Base-by-base conservation (phyloP, 2,888 invertebrate species). In the Sminthurinus aureus region DNA sequence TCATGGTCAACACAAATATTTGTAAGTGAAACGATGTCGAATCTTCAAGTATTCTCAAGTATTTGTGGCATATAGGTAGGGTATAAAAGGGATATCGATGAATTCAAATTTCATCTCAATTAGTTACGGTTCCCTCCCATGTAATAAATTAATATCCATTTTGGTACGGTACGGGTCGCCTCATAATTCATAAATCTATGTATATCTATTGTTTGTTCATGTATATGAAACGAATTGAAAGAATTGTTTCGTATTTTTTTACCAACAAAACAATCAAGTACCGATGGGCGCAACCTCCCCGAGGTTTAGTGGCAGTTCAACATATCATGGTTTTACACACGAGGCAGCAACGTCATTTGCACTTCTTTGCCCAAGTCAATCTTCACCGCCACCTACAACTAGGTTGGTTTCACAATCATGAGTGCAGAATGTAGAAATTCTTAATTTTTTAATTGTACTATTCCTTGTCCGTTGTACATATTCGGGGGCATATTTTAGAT, bases 311-410 rank as follows among this genome's bases (percentile, higher is more conserved):
- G 91, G 91, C 82, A 90, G 75, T 66, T 81, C 81, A 12, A 75
- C 73, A 64, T 75, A 38, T 24, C 86, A 88, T 58, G 86, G 86
- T 22, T 87, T 87, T 84, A 86, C 86, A 18, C 83, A 87, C 82
- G 85, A 86, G 71, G 86, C 85, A 58, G 83, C 81, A n/a, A 38
- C 66, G 2, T 83, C 84, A 89, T 93, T 93, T 89, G 93, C 92
- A 88, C 90, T 95, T 90, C 92, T 93, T 89, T 95, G 94, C 90
- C 93, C 94, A 81, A 94, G 94, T 87, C 94, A 95, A 92, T 94
- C 93, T 89, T 94, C 92, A 90, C 94, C 94, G 86, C 91, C 93
- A 90, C 94, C 94, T 86, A 91, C 92, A 89, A 94, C 93, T 93
- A 94, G 93, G 94, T 94, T 38, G 38, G 38, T 38, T 38, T 6